Evolutionary conservation across 2,888 invertebrate species (phyloP).

Genomic region (Drosophila bunnanda): DNA sequence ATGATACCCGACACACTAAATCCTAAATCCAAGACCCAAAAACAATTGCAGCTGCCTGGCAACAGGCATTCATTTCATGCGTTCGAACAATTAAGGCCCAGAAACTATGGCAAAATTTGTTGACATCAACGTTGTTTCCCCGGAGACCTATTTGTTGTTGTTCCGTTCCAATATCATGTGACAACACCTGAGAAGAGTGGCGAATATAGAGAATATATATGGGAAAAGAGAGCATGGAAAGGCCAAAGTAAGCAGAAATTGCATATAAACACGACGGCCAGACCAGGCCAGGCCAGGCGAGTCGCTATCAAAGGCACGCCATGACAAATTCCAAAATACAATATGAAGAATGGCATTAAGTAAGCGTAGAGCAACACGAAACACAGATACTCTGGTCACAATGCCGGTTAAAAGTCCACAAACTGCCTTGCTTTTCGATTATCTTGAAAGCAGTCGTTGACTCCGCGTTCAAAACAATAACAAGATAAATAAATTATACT

Average conservation of each 20-base stretch:
- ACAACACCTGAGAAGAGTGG: conserved; percentile 25
- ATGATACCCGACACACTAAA: conserved; percentile 10
- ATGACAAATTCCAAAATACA: conserved; percentile 36
- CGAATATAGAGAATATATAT: conserved; percentile 4
- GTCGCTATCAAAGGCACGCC: conserved; percentile 33
- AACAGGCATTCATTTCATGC: conserved; percentile 19
- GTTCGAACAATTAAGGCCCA: conserved; percentile 28
- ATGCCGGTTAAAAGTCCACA: not conserved
- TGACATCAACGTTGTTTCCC: conserved; percentile 20
- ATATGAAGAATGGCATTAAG: conserved; percentile 12
- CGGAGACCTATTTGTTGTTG: conserved; percentile 7
- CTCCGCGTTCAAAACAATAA: conserved; percentile 20
- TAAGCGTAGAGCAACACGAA: conserved; percentile 4
- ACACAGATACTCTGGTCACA: conserved; percentile 17
- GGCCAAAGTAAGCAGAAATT: conserved; percentile 42
- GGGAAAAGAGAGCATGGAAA: conserved; percentile 21
- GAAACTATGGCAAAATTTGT: conserved; percentile 24
- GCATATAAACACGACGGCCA: conserved; percentile 38
- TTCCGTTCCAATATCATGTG: conserved; percentile 15
- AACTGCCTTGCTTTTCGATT: not conserved
- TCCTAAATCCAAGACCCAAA: conserved; percentile 14
- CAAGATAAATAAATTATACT: conserved; percentile 15
- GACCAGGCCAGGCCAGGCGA: conserved; percentile 9
- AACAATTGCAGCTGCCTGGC: conserved; percentile 26
- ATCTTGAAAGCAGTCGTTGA: conserved; percentile 4